Conservation (phyloP, 2,113 vertebrate species). For the Dicentrarchus labrax region DNA sequence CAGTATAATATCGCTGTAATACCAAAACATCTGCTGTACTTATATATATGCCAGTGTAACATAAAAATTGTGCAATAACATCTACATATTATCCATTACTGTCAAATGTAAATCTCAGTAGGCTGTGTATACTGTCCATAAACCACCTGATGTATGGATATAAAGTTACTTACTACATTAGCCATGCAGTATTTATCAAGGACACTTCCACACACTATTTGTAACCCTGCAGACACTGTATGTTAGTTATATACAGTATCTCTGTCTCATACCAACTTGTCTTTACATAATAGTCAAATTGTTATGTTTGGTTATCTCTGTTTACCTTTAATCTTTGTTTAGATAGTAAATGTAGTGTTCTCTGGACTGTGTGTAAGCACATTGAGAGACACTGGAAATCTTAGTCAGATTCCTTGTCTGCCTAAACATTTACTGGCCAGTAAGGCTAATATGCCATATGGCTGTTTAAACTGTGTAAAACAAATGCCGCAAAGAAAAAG, state of each 20-base stretch:
- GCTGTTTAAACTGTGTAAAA: conserved; percentile 27
- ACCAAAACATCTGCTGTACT: conserved; percentile 4
- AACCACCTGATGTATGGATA: conserved; percentile 3
- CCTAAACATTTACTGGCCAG: not conserved
- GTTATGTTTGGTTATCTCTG: not conserved
- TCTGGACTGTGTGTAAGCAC: not conserved
- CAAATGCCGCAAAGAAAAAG: conserved; percentile 19
- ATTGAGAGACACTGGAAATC: not conserved
- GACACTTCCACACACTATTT: conserved; percentile 28
- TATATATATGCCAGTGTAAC: not conserved
- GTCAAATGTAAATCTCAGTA: conserved; percentile 6
- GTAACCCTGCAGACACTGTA: not conserved
- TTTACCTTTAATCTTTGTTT: not conserved
- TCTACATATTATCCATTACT: not conserved
- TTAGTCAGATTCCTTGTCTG: not conserved
- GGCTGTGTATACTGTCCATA: not conserved
- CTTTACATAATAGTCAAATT: not conserved
- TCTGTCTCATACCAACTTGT: not conserved
- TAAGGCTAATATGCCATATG: not conserved
- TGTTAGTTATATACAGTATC: not conserved
- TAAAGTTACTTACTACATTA: conserved; percentile 14
- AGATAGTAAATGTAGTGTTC: not conserved
- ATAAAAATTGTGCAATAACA: not conserved
- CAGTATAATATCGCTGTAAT: not conserved
- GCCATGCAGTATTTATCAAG: conserved; percentile 2